Base-by-base conservation (phyloP, 2,113 vertebrate genomes). In the Neomonachus schauinslandi region DNA sequence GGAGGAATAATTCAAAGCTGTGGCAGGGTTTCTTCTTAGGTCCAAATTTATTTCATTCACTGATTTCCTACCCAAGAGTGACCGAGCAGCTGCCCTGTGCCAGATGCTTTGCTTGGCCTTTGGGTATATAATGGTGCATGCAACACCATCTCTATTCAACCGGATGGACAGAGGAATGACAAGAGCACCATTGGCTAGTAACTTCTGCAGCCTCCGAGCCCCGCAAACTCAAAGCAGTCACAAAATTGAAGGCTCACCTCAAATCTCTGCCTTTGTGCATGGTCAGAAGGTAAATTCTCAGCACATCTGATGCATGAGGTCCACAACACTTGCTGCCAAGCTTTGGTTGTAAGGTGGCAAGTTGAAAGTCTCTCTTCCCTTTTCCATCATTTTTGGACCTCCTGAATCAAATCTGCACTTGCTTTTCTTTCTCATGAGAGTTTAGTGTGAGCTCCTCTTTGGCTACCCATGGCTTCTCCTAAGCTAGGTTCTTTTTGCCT, bases 241-340 rank as follows among this genome's bases (percentile, higher is more conserved):
- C 42, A 16, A 71, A 77, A 39, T 0, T 16, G 91, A 89, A 36
- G 57, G 19, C 13, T 21, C 59, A 18, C 2, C 51, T 15, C 1
- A 0, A 16, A 22, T 6, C 18, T 67, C 53, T 77, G 71, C 61
- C 53, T 67, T 71, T 57, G 81, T 18, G 57, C 8, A 6, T 16
- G 61, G 11, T 36, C 12, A 18, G 46, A 61, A 83, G 61, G 42
- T 77, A 61, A 21, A 21, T 42, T 77, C 46, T 72, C 22, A 59
- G 72, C 16, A 22, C 18, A 55, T 24, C 8, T 1, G 6, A 31
- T 19, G 26, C 28, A 4, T 9, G 6, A 4, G 2, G 24, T 5
- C 46, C 9, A 26, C 5, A 4, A 8, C 16, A 15, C 4, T 15
- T 39, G 71, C 11, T 65, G 46, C 67, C 26, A 42, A 67, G 39